Evolutionary conservation across 2,113 vertebrate species (phyloP).

Genomic region (Tor tambroides): DNA sequence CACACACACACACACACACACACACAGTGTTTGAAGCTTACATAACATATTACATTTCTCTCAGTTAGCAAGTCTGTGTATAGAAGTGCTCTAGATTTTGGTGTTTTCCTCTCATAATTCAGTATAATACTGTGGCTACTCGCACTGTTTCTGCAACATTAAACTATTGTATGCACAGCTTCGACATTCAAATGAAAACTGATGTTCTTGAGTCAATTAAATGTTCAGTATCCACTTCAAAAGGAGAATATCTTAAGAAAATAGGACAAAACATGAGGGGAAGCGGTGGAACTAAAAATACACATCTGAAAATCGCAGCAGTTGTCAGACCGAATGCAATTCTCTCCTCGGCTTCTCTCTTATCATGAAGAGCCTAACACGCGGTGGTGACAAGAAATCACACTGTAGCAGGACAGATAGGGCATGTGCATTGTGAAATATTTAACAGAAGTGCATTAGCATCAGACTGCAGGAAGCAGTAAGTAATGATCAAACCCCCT

Average conservation of each 20-base stretch:
- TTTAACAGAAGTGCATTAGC: constrained; percentile 63
- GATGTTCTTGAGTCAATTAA: neutral
- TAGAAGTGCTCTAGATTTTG: neutral
- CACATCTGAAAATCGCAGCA: too few species aligned
- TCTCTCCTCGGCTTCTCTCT: neutral
- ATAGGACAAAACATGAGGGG: neutral
- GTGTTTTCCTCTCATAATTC: neutral
- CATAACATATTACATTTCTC: neutral
- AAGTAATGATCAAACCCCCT: neutral
- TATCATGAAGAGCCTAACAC: neutral
- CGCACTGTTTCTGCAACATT: neutral
- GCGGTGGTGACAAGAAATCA: neutral
- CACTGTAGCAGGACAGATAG: constrained; percentile 55
- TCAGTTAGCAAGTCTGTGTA: neutral
- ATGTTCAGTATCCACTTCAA: neutral
- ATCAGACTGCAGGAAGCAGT: constrained; percentile 3
- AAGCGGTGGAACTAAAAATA: neutral
- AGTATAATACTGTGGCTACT: neutral
- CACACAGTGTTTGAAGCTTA: neutral
- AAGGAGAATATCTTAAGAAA: neutral
- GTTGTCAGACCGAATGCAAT: neutral
- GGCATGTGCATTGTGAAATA: constrained; percentile 70
- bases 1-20: too few species aligned
- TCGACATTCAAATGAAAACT: neutral
- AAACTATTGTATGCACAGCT: neutral